These are phyloP conservation scores for Andrena haemorrhoa DNA, from an alignment of 2,888 invertebrate genomes.

Conservation along the genomic window DNA sequence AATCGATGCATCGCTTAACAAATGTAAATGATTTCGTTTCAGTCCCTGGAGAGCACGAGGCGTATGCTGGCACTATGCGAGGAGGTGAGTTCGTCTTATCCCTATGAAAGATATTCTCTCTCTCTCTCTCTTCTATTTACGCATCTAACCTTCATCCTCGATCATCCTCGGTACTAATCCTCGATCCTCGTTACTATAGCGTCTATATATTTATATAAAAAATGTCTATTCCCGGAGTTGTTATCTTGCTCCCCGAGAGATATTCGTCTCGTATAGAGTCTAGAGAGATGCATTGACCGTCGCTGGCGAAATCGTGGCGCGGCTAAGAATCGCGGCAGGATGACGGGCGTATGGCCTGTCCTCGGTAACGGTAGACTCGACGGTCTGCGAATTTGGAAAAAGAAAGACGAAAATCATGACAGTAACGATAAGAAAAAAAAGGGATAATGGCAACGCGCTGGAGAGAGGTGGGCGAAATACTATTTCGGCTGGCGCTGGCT, in stretches of 20 bases:
- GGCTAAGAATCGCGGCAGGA: slow-evolving; percentile 44
- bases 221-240: slow-evolving; percentile 29
- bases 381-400: slow-evolving; percentile 14
- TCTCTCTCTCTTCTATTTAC: slow-evolving; percentile 57
- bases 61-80: slow-evolving; percentile 97
- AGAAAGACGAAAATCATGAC: background rate
- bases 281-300: slow-evolving; percentile 41
- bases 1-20: slow-evolving; percentile 9
- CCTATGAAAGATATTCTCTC: slow-evolving; percentile 38
- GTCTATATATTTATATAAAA: slow-evolving; percentile 6
- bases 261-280: slow-evolving; percentile 49
- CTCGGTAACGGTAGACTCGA: slow-evolving; percentile 28
- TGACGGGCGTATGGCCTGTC: slow-evolving; percentile 30
- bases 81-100: slow-evolving; percentile 89
- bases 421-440: slow-evolving; percentile 11
- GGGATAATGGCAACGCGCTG: slow-evolving; percentile 53
- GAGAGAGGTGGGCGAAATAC: slow-evolving; percentile 70
- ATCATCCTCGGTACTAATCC: slow-evolving; percentile 72
- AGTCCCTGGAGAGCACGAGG: slow-evolving; percentile 96
- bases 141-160: slow-evolving; percentile 72
- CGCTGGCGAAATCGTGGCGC: slow-evolving; percentile 51
- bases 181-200: slow-evolving; percentile 46
- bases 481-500: slow-evolving; percentile 59
- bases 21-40: slow-evolving; percentile 85
- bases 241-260: slow-evolving; percentile 35